Percentiles rank a stretch among this genome's conserved stretches.
Evolutionary conservation across 1,140 invertebrate species (phyloP).

Genomic region (Melitaea cinxia): DNA sequence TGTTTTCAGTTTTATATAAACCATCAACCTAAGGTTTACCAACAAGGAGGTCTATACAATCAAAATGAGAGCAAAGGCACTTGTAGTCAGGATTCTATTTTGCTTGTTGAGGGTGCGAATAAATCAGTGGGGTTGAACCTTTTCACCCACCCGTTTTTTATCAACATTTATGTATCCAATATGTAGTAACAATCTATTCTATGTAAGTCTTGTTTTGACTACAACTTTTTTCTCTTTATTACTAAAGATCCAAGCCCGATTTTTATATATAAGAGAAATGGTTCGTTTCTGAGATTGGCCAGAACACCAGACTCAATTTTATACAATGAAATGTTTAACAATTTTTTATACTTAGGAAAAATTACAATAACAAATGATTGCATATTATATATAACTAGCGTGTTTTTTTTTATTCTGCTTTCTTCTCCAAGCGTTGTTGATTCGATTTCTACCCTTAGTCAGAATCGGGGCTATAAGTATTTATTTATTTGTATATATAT

Average conservation of each 20-base stretch:
- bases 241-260: neutral
- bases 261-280: neutral
- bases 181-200: conserved; percentile 16
- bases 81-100: conserved; percentile 7
- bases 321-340: too few species aligned
- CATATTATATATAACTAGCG: too few species aligned
- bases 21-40: neutral
- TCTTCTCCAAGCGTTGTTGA: too few species aligned
- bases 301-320: too few species aligned
- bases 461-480: too few species aligned
- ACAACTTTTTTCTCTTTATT: neutral
- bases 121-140: conserved; percentile 31
- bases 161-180: conserved; percentile 17
- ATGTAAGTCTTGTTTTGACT: neutral
- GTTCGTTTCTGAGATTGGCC: neutral
- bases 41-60: neutral
- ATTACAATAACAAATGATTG: too few species aligned
- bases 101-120: conserved; percentile 9
- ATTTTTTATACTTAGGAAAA: too few species aligned
- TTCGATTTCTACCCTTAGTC: too few species aligned
- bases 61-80: neutral
- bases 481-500: too few species aligned
- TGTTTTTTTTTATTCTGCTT: too few species aligned
- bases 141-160: conserved; percentile 25
- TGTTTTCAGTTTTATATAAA: neutral